Evolutionary conservation across 2,888 invertebrate species (phyloP).

Genomic region (Drosophila niveifrons): DNA sequence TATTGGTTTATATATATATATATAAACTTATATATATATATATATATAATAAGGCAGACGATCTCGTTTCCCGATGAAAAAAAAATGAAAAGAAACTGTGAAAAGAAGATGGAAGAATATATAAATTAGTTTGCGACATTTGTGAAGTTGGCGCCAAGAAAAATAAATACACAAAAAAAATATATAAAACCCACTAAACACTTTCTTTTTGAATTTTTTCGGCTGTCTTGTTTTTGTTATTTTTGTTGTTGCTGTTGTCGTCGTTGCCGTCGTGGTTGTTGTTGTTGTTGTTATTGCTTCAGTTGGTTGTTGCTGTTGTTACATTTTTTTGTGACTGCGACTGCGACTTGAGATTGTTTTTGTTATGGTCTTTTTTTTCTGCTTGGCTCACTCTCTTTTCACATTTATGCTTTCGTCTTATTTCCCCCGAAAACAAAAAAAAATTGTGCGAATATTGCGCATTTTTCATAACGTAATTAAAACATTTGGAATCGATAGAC

Average conservation of each 20-base stretch:
- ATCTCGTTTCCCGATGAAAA: constrained; percentile 4
- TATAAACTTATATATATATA: constrained; percentile 1
- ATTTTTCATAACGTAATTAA: constrained; percentile 66
- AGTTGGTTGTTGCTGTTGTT: constrained; percentile 27
- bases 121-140: not conserved
- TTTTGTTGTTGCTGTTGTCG: not conserved
- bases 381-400: constrained; percentile 44
- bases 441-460: constrained; percentile 61
- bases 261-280: constrained; percentile 32
- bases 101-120: not conserved
- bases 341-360: constrained; percentile 30
- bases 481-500: constrained; percentile 69
- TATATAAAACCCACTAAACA: constrained; percentile 22
- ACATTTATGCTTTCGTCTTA: constrained; percentile 52
- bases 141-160: constrained; percentile 39
- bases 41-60: constrained; percentile 12
- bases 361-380: constrained; percentile 55
- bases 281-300: constrained; percentile 29
- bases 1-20: constrained; percentile 7
- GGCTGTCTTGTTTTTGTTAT: too few relatives aligned
- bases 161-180: constrained; percentile 5
- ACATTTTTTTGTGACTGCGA: constrained; percentile 17
- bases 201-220: constrained; percentile 54
- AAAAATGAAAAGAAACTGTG: constrained; percentile 13
- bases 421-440: constrained; percentile 46